Conservation (phyloP, 2,797 vertebrate species). For the Meriones psammophilus region DNA sequence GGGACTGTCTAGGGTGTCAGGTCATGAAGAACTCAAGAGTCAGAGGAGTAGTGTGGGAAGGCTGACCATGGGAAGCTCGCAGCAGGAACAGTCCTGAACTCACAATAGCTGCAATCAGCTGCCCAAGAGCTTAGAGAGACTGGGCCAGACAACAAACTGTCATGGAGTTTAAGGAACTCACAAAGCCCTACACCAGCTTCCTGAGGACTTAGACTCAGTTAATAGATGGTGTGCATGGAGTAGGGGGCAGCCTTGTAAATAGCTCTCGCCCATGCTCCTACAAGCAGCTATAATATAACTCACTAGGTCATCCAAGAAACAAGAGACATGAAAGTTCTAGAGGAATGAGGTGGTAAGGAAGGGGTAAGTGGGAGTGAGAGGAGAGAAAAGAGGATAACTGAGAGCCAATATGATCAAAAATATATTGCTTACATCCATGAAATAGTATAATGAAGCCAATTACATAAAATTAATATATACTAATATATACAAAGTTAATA, state of each 20-base stretch:
- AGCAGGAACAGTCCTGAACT: background rate
- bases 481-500: background rate
- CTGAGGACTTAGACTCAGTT: background rate
- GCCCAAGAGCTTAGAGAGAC: background rate
- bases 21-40: background rate
- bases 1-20: too few relatives aligned
- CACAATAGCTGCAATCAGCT: background rate
- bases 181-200: accelerated
- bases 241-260: background rate
- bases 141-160: background rate
- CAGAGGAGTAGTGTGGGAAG: background rate
- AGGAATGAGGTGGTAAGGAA: background rate
- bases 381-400: background rate
- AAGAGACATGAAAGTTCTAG: background rate
- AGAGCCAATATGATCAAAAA: background rate
- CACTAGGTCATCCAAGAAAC: background rate
- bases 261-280: background rate
- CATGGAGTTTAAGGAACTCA: background rate
- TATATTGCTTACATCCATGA: background rate
- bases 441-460: background rate
- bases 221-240: background rate
- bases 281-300: background rate
- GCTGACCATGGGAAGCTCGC: background rate
- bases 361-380: background rate
- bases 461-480: background rate